phyloP scores from a whole-genome alignment of 2,113 vertebrate genomes.

The Cricetomys ansorgei region DNA sequence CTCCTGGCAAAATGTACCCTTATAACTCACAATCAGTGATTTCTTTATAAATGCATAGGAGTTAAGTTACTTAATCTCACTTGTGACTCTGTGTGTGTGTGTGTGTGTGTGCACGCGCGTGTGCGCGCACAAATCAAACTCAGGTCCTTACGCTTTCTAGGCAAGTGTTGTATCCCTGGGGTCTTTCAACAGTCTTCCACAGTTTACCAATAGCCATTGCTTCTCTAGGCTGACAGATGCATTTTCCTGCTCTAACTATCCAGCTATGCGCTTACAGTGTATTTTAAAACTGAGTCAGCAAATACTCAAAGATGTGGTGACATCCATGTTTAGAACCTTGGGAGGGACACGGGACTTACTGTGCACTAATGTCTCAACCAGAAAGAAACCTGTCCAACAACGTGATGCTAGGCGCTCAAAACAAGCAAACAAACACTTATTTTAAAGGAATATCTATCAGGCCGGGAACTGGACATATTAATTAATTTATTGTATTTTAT shows the following conservation, averaged over 20 bases:
- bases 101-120: neutral
- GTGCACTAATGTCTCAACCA: too few relatives aligned
- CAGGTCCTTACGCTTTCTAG: neutral
- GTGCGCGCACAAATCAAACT: neutral
- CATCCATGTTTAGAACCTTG: too few relatives aligned
- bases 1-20: too few relatives aligned
- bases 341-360: neutral
- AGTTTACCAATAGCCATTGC: rapidly evolving
- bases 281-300: neutral
- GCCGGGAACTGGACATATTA: neutral
- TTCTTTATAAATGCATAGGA: neutral
- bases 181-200: neutral
- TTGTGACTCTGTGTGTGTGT: neutral
- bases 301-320: neutral
- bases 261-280: neutral
- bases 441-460: neutral
- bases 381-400: neutral
- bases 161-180: too few relatives aligned
- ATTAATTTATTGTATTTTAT: neutral
- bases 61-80: neutral
- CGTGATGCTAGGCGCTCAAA: neutral
- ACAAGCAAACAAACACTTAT: neutral
- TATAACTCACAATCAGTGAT: neutral
- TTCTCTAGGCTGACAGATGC: neutral
- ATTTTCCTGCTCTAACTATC: rapidly evolving